A percentile compares a stretch with the other conserved stretches of the same genome.
These are phyloP conservation scores for Pseudorhiza aurosa DNA, from an alignment of 30 jellyfish, hydroid and myxozoan species.

Conservation along the genomic window DNA sequence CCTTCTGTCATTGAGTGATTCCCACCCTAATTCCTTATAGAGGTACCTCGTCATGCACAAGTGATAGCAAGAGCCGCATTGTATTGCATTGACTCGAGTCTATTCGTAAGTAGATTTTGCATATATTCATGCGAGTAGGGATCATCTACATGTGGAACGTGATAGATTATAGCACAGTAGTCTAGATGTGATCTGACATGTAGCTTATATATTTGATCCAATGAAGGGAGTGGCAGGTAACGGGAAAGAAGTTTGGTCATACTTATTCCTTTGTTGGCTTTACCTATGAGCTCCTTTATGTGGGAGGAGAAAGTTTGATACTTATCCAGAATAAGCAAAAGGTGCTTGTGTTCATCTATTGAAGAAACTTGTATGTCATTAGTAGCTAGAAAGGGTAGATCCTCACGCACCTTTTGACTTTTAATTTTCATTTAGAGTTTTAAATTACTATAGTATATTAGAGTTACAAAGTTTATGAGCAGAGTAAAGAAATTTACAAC, in stretches of 20 bases:
- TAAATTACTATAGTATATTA: too few relatives aligned
- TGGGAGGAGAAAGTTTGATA: too few relatives aligned
- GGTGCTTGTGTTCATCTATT: too few relatives aligned
- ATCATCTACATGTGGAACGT: constrained; percentile 27
- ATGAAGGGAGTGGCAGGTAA: constrained; percentile 46
- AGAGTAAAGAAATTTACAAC: too few relatives aligned
- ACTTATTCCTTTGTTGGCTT: constrained; percentile 30
- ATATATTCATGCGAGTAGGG: constrained; percentile 25
- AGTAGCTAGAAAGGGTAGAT: too few relatives aligned
- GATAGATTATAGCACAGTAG: constrained; percentile 19
- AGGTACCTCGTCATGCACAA: constrained; percentile 50
- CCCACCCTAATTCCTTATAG: too few relatives aligned
- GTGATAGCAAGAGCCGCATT: constrained; percentile 62
- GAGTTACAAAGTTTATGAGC: too few relatives aligned
- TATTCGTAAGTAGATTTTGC: not conserved
- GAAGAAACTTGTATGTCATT: too few relatives aligned
- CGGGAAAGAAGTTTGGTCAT: constrained; percentile 41
- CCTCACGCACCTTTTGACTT: too few relatives aligned
- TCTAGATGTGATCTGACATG: constrained; percentile 27
- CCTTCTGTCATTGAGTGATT: too few relatives aligned
- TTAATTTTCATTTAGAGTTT: too few relatives aligned
- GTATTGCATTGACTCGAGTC: constrained; percentile 25
- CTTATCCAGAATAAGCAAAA: too few relatives aligned
- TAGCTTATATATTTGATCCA: constrained; percentile 24
- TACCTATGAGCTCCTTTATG: constrained; percentile 10